Evolutionary conservation across 2,888 invertebrate species (phyloP).

Genomic region (Phoenoteleia sp.): DNA sequence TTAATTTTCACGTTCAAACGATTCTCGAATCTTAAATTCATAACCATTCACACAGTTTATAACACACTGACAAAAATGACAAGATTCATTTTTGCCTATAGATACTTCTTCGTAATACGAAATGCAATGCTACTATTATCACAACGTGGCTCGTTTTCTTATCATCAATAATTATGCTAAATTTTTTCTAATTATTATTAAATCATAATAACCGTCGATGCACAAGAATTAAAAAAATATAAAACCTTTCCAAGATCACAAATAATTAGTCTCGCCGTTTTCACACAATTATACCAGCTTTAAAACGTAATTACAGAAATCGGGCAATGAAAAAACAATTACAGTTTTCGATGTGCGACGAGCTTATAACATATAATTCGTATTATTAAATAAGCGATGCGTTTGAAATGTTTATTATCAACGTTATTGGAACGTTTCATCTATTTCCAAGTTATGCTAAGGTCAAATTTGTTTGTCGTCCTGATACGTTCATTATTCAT

Average conservation of each 20-base stretch:
- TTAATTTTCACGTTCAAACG: not conserved
- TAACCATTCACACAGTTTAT: constrained; percentile 6
- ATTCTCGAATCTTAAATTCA: not conserved
- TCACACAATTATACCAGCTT: too few species aligned
- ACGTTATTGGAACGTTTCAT: not conserved
- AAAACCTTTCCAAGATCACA: too few species aligned
- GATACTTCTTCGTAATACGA: not conserved
- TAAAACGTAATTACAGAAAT: too few species aligned
- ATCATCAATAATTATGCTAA: not conserved
- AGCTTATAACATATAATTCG: not conserved
- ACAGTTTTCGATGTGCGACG: not conserved
- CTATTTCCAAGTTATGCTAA: not conserved
- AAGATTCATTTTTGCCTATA: not conserved
- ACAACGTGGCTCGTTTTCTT: constrained; percentile 24
- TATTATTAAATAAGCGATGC: not conserved
- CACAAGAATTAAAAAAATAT: too few species aligned
- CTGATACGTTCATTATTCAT: constrained; percentile 8
- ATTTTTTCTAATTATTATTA: too few species aligned
- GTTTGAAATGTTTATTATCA: not conserved
- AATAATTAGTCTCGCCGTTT: too few species aligned
- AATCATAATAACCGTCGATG: too few species aligned
- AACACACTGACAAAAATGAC: constrained; percentile 6
- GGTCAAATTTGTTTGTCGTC: constrained; percentile 10
- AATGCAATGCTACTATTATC: constrained; percentile 32
- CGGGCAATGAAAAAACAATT: too few species aligned